Evolutionary conservation across 2,888 invertebrate species (phyloP), one percentile per base, ranked within the genome.

Genomic region (Drosophila antonietae): DNA sequence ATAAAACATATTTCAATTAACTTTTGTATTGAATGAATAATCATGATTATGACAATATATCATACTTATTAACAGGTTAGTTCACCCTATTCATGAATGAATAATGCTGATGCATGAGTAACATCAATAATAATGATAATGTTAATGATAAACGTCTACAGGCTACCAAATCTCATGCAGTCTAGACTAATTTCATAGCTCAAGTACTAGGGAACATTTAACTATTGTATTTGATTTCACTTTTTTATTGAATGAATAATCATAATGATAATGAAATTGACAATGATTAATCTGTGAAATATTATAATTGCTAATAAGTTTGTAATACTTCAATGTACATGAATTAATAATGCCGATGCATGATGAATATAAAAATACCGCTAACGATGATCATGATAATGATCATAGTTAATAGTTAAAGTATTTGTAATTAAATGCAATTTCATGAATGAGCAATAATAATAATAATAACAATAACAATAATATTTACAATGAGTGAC

Each of bases 1-100:
- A 41, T 28, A 20, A 20, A 55, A 55, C 39, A 55, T 39, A 20
- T 37, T 37, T 53, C 37, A 23, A 53, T 53, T 53, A 37, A 37
- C n/a, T 55, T 39, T 35, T 14, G 10, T 10, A 0, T 2, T 35
- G 18, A 18, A 35, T 35, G 35, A 35, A 5, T 52, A 7, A 35
- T 3, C 9, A 18, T 20, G 7, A 52, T 52, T 14, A 23, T 14
- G 20, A 15, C 15, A 1, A 23, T 8, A 23, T 46, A 46, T 20
- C 5, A 23, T 6, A 23, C 0, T 7, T 23, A 3, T 23, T 46
- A 23, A 14, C 46, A 46, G 12, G 20, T 31, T 31, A 47, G 14
- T 49, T 28, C 4, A 1, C 9, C 4, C 10, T 31, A 49, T 31
- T 31, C n/a, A 49, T 31, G 49, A 31, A 49, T 31, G 49, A 31